Base-by-base conservation (phyloP, 2,888 invertebrate species). In the Agrilus mali region DNA sequence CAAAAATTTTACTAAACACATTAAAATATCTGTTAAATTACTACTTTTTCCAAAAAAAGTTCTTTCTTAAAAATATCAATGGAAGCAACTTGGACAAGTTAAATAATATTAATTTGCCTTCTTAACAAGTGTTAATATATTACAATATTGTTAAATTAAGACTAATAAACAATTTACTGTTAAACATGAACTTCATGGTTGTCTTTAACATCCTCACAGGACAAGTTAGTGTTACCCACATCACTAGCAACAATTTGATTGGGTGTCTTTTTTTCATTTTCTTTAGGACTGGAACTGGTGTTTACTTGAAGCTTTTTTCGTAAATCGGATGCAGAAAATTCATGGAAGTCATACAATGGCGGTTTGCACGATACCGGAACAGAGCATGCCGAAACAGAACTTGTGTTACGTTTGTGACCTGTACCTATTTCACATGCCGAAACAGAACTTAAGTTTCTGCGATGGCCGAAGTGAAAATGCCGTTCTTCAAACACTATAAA, bases 401-500 rank as follows among this genome's bases (percentile, higher is more conserved):
- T 41, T 36, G 42, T 32, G 10, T 17, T 31, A 31, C 32, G 63
- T 46, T 55, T 59, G 17, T 60, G 60, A 6, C 55, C 51, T 13
- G 56, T 57, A n/a, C 49, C 54, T 42, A 65, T 61, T 3, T 51
- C 55, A 57, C 38, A 63, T 56, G 40, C 47, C 47, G 42, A 50
- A 41, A 55, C 60, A 50, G 53, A 60, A 52, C 63, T 63, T 31
- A 57, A 43, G 45, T 59, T 61, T 47, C 61, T 54, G 20, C 60
- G 61, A 47, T 67, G 65, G 42, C 66, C 54, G 36, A 53, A 48
- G 33, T 55, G 53, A 37, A 58, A 72, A 35, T 77, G 75, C 46
- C 80, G 77, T 58, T 86, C 86, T 58, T 85, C 85, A 61, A 86
- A 86, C 44, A 86, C 85, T 86, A 59, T 1, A 63, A 58, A 57